Evolutionary conservation across 2,797 vertebrate species (phyloP), one percentile per base, ranked within the genome.

Genomic region (Chaetodon trifasciatus): DNA sequence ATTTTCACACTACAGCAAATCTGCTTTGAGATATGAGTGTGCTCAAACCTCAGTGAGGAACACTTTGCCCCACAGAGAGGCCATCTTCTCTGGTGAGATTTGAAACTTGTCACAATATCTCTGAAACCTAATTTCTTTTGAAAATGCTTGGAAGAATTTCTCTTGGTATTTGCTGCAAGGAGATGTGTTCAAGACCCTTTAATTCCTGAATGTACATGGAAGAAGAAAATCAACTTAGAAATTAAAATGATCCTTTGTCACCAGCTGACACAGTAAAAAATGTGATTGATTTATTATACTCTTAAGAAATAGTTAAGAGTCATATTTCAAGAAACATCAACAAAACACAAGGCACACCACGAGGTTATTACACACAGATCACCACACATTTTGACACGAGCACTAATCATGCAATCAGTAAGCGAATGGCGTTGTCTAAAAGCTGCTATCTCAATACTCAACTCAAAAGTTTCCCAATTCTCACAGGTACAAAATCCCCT

Each of bases 1-100:
- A 76, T 90, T 90, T 92, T 85, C 84, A 90, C 88, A 85, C 84
- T 82, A 83, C 83, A 89, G 87, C 85, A 89, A 86, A 90, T 76
- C 82, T 61, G 73, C 68, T 87, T 63, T 85, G 81, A 89, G 86
- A 85, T 80, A 75, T 82, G 79, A 86, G 75, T 74, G 82, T 81
- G 71, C 75, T 86, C 74, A 71, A 72, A 89, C 65, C 79, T 88
- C 77, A 74, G 32, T 84, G 77, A 88, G 49, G 49, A 85, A 79
- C 69, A 65, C 57, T 82, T 87, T 68, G 73, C 70, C 78, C 79
- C 78, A 74, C n/a, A 73, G 76, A 70, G 73, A 85, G 78, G 68
- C 70, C 73, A 15, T 66, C 69, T 78, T 46, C 44, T 39, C 52
- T 55, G n/a, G 32, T 77, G 23, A 78, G 70, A 67, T 83, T 69